A percentile compares a stretch with the other conserved stretches of the same genome.
Evolutionary conservation across 2,113 vertebrate genomes (phyloP).

Genomic region (Poeciliopsis retropinna): DNA sequence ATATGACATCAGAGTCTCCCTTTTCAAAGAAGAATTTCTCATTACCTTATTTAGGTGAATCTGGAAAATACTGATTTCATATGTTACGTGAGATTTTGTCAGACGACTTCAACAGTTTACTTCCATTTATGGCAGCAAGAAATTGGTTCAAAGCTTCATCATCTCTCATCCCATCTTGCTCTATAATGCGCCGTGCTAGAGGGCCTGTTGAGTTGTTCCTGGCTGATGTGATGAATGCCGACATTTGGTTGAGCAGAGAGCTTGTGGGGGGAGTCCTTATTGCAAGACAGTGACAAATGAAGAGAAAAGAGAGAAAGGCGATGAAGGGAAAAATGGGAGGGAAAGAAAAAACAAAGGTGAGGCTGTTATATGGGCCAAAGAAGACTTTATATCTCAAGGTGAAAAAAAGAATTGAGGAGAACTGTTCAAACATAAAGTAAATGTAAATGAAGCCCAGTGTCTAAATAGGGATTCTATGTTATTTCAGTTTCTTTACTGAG

Average conservation of each 20-base stretch:
- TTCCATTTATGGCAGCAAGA: slow-evolving; percentile 38
- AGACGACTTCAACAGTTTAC: slow-evolving; percentile 19
- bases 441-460: slow-evolving; percentile 50
- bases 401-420: neutral
- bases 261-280: slow-evolving; percentile 27
- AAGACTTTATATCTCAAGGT: slow-evolving; percentile 2
- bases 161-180: slow-evolving; percentile 40
- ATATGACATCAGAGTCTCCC: slow-evolving; percentile 27
- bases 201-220: slow-evolving; percentile 41
- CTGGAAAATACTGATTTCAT: slow-evolving; percentile 50
- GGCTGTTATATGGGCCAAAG: neutral
- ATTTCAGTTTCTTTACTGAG: slow-evolving; percentile 23
- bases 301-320: neutral
- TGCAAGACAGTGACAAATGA: slow-evolving; percentile 8
- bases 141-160: slow-evolving; percentile 42
- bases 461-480: slow-evolving; percentile 42
- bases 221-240: slow-evolving; percentile 59
- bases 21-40: slow-evolving; percentile 21
- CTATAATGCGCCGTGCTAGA: slow-evolving; percentile 41
- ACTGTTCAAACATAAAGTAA: neutral
- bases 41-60: slow-evolving; percentile 25
- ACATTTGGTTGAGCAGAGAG: slow-evolving; percentile 43
- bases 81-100: slow-evolving; percentile 37
- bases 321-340: neutral
- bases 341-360: neutral